These are phyloP conservation scores for Autographa gamma DNA, from an alignment of 2,888 invertebrate species.

Conservation along the genomic window DNA sequence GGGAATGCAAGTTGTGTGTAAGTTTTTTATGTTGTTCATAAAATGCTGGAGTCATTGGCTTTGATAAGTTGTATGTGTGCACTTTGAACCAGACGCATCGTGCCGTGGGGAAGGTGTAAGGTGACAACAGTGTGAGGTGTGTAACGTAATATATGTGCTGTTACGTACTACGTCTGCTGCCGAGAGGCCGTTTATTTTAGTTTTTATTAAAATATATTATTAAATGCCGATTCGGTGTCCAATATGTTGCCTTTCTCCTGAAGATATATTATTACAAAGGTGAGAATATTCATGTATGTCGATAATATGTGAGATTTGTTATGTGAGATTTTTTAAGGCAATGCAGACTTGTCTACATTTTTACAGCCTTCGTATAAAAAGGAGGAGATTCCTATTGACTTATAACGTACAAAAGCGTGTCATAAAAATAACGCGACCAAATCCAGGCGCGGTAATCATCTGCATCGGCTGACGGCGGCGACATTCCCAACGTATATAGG, in stretches of 20 bases:
- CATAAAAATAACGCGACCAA: neutral
- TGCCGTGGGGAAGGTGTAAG: constrained; percentile 25
- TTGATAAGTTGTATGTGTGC: constrained; percentile 6
- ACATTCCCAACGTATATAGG: constrained; percentile 50
- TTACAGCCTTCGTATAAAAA: neutral
- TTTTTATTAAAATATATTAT: neutral
- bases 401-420: neutral
- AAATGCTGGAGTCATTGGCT: constrained; percentile 34
- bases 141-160: constrained; percentile 9
- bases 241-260: neutral
- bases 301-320: too few relatives aligned
- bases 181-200: neutral
- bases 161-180: neutral
- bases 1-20: constrained; percentile 26
- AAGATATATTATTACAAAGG: neutral
- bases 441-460: constrained; percentile 15
- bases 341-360: neutral
- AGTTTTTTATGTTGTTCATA: constrained; percentile 45
- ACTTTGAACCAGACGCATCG: constrained; percentile 25
- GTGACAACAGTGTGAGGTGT: constrained; percentile 15
- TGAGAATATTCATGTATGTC: too few relatives aligned
- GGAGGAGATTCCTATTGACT: neutral
- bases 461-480: constrained; percentile 16
- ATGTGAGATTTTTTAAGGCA: too few relatives aligned
- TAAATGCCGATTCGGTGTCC: neutral